Evolutionary conservation across 2,888 invertebrate species (phyloP), one percentile per base, ranked within the genome.

Genomic region (Diaphora mendica): DNA sequence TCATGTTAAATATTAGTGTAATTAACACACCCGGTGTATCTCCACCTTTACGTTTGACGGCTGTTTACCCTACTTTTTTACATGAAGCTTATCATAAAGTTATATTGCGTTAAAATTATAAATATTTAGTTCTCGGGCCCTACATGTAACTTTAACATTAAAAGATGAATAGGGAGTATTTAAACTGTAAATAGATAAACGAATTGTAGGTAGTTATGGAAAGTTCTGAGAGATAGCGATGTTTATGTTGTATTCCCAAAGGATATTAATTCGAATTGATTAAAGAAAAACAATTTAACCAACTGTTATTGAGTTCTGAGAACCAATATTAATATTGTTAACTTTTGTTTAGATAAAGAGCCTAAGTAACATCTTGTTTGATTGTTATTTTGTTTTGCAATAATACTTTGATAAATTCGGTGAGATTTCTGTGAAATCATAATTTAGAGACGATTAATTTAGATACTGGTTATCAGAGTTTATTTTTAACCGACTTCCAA

Each of bases 191-290:
- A 82, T 84, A 85, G 77, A 85, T 85, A 83, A 83, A 77, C 76
- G 77, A 82, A 84, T 78, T 79, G 81, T 83, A 83, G 85, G 64
- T 83, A 83, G 85, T 74, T 81, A 82, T 84, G 82, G 68, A 78
- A 83, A 84, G 68, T 78, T 76, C 48, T 70, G 75, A 77, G 85
- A 82, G 81, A 82, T 82, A 77, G 77, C 62, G 72, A 72, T 75
- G 69, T 74, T 26, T 62, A n/a, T 68, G 73, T 15, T 71, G 72
- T 79, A 76, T 80, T 75, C 73, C 62, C 70, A 73, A 74, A 33
- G 62, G 73, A 77, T 79, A 72, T 44, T 75, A 77, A 67, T 67
- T 73, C 65, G 17, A 71, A 71, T 64, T 64, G 73, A 68, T 74
- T 71, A 44, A 71, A 68, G 26, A 71, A 74, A 64, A 74, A 71